Evolutionary conservation across 1,140 invertebrate genomes (phyloP).

Genomic region (Neoseiulus cucumeris): DNA sequence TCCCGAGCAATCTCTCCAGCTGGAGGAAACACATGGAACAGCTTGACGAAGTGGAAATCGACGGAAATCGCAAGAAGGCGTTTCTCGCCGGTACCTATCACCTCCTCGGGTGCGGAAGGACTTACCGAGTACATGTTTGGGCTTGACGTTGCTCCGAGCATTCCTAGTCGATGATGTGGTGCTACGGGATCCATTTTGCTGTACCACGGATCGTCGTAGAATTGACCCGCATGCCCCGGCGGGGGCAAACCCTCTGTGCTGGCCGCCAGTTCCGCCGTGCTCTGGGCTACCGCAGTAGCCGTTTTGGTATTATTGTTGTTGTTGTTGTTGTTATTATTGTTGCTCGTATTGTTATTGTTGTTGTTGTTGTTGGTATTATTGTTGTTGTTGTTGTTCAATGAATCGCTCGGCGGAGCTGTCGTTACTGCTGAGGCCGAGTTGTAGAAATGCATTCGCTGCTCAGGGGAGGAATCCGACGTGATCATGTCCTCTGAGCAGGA

Average conservation of each 20-base stretch:
- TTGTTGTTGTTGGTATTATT: slow-evolving; percentile 5
- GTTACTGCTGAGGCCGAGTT: not conserved
- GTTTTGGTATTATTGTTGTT: not conserved
- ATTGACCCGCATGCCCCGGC: not conserved
- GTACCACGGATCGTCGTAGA: slow-evolving; percentile 6
- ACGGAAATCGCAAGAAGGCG: no score
- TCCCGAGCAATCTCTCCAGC: no score
- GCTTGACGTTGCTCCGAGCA: slow-evolving; percentile 7
- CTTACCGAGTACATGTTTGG: slow-evolving; percentile 11
- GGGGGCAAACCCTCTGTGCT: not conserved
- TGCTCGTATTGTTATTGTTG: not conserved
- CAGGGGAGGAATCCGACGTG: slow-evolving; percentile 4
- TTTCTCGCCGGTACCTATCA: no score
- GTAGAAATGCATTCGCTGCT: slow-evolving; percentile 7
- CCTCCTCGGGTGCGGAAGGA: no score
- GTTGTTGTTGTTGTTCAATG: not conserved
- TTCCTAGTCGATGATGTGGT: not conserved
- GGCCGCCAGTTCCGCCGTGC: slow-evolving; percentile 10
- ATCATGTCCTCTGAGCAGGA: not conserved
- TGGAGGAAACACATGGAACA: no score
- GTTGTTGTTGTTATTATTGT: slow-evolving; percentile 1
- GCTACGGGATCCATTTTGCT: not conserved
- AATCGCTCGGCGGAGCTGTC: not conserved
- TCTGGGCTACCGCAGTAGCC: not conserved
- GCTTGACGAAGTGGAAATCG: no score